Percentiles rank a stretch among this genome's conserved stretches.
These are phyloP conservation scores for Lepeophtheirus salmonis DNA, from an alignment of 1,140 invertebrate genomes.

Conservation along the genomic window DNA sequence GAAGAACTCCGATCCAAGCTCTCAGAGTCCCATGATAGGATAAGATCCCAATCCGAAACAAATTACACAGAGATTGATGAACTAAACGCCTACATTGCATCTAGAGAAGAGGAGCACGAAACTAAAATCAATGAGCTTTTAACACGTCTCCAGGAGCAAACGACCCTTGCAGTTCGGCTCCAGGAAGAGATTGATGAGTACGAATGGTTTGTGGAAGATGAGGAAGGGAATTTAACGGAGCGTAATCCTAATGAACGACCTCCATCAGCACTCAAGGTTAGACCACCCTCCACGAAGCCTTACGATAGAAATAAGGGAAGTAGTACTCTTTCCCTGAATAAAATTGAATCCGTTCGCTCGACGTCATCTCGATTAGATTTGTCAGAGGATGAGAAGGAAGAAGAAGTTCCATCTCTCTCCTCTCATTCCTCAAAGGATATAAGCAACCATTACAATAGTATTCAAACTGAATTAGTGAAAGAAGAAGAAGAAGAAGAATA, in stretches of 20 bases:
- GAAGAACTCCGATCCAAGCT: neutral
- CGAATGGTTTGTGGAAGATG: conserved; percentile 16
- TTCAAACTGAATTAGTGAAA: no score
- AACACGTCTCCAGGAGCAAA: conserved; percentile 18
- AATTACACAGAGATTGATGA: conserved; percentile 5
- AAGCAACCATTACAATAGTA: no score
- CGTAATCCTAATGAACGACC: neutral
- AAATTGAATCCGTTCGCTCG: no score
- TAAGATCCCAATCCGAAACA: neutral
- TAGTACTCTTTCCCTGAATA: neutral
- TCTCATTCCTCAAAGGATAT: no score
- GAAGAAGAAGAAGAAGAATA: no score
- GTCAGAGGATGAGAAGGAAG: no score
- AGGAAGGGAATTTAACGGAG: conserved; percentile 2
- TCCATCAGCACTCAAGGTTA: neutral
- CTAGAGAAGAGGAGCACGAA: conserved; percentile 7
- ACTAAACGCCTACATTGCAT: conserved; percentile 6
- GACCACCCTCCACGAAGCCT: conserved; percentile 6
- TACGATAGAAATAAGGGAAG: neutral
- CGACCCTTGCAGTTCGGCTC: conserved; percentile 3
- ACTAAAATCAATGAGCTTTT: conserved; percentile 15
- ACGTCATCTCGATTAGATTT: no score
- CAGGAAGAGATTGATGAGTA: conserved; percentile 17
- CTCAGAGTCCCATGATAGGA: neutral
- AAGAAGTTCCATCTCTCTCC: no score